Percentiles rank a stretch among this genome's conserved stretches.
phyloP scores from a whole-genome alignment of 2,888 invertebrate species.

The Conchocele bisecta region DNA sequence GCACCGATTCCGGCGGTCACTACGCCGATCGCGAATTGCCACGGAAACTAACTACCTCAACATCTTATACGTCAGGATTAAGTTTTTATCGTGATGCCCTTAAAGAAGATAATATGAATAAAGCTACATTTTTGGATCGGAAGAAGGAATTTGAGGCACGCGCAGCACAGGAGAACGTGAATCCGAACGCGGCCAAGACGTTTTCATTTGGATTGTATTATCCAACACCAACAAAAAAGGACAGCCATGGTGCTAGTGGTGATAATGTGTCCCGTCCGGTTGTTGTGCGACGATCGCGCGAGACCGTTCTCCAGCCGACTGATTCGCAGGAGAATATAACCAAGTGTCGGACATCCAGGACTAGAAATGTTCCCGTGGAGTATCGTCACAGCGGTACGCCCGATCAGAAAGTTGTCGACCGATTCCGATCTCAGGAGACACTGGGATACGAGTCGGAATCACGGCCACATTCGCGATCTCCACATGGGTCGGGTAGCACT shows the following conservation, averaged over 20 bases:
- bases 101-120: conserved; percentile 44
- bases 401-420: conserved; percentile 35
- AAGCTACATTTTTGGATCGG: conserved; percentile 58
- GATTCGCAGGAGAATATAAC: conserved; percentile 68
- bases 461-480: conserved; percentile 9
- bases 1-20: conserved; percentile 13
- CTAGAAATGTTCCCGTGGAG: conserved; percentile 55
- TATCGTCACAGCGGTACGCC: conserved; percentile 52
- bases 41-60: conserved; percentile 59
- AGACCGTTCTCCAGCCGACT: conserved; percentile 63
- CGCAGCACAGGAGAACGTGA: conserved; percentile 64
- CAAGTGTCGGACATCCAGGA: conserved; percentile 40
- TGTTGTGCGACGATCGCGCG: conserved; percentile 54
- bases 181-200: conserved; percentile 62
- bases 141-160: conserved; percentile 60
- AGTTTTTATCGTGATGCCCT: conserved; percentile 61
- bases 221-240: conserved; percentile 63
- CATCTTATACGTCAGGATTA: conserved; percentile 67
- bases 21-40: conserved; percentile 32
- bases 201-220: conserved; percentile 76
- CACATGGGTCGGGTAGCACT: conserved; percentile 35
- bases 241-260: conserved; percentile 48
- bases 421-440: conserved; percentile 54
- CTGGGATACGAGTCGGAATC: conserved; percentile 22
- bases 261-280: conserved; percentile 61